Conservation (phyloP, 2,888 invertebrate species). For the Coleophora deauratella region DNA sequence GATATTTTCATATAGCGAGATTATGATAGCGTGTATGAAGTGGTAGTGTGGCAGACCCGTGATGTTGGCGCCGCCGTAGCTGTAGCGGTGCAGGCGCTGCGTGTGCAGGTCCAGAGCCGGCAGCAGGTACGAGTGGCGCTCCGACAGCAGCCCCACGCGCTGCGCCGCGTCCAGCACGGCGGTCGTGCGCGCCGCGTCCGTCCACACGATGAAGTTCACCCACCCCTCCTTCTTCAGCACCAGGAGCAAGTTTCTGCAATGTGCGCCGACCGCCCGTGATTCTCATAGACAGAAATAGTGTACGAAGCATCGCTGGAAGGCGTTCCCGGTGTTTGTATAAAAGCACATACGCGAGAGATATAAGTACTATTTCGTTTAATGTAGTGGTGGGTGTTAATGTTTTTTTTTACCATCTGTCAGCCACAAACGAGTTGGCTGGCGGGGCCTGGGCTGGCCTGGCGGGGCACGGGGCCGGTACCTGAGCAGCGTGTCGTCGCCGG, state of each 20-base stretch:
- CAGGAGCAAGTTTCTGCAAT: conserved; percentile 37
- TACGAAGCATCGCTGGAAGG: too few relatives aligned
- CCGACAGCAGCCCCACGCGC: conserved; percentile 54
- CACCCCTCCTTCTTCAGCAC: conserved; percentile 50
- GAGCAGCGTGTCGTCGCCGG: conserved; percentile 39
- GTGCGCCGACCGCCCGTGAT: background rate
- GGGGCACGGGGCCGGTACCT: conserved; percentile 26
- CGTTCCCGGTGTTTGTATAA: too few relatives aligned
- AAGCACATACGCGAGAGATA: too few relatives aligned
- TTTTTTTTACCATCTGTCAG: too few relatives aligned
- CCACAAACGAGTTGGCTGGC: too few relatives aligned
- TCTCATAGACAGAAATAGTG: background rate
- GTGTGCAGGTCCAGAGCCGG: conserved; percentile 51
- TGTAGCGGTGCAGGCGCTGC: conserved; percentile 35
- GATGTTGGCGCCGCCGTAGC: conserved; percentile 59
- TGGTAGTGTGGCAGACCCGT: conserved; percentile 28
- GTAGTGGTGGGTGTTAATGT: too few relatives aligned
- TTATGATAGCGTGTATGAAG: background rate
- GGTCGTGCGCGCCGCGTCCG: conserved; percentile 37
- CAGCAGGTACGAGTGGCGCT: conserved; percentile 46
- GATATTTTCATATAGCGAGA: background rate
- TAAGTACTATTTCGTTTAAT: too few relatives aligned
- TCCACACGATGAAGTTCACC: conserved; percentile 46
- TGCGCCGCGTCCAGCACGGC: conserved; percentile 57
- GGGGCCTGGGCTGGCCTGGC: too few relatives aligned